Evolutionary conservation across 2,113 vertebrate species (phyloP), one percentile per base, ranked within the genome.

Genomic region (Colaptes auratus): DNA sequence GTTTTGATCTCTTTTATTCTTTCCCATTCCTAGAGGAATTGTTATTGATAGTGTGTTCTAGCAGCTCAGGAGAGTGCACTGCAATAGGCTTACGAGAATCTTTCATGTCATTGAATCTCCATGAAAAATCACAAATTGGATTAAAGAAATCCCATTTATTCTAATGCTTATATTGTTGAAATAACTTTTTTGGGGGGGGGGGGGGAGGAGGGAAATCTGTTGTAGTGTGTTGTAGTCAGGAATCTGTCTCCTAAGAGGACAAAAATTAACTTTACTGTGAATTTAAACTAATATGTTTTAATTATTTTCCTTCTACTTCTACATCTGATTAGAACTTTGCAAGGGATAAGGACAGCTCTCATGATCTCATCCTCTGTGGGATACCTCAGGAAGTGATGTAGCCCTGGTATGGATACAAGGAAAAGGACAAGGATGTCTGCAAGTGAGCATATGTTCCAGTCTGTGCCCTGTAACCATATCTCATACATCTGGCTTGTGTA

Each of bases 111-210:
- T 82, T 94, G 60, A 93, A 75, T 78, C 39, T 63, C 77, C 64
- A 52, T 86, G 91, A 90, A 89, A 90, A 92, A 86, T 86, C 66
- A 93, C 42, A 89, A 92, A 93, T 25, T 86, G 31, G 88, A 84
- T 95, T 96, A 3, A 12, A 90, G 78, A 92, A 92, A 76, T 56
- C 44, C 65, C 72, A 2, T 83, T 90, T 81, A 71, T 90, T 70
- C 69, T 81, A 86, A 69, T 76, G 23, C 48, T 66, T 77, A 35
- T 39, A 48, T 76, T 85, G 48, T 81, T 90, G 33, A 48, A 86
- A 66, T 66, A 71, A n/a, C 56, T 3, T 35, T 65, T 39, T 39
- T 10, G 9, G 36, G 36, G 36, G 9, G 36, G 36, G 36, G 36
- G 36, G 11, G 10, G 39, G 39, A 11, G 39, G 10, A 11, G 39